These are phyloP conservation scores for Bombus soroeensis DNA, from an alignment of 1,140 invertebrate species.

Conservation along the genomic window DNA sequence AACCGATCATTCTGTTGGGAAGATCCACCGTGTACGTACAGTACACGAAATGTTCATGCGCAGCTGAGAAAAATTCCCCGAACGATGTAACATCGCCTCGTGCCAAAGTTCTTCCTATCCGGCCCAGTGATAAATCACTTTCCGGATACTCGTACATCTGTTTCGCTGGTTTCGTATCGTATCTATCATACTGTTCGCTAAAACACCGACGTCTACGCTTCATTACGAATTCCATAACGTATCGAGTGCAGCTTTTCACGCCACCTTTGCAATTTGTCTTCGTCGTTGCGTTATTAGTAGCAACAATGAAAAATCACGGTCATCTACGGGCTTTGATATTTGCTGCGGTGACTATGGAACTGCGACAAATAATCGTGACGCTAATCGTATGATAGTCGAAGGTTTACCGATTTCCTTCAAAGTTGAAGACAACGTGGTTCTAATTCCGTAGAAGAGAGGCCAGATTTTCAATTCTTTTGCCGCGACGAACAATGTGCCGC, in stretches of 20 bases:
- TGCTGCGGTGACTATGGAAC: too few relatives aligned
- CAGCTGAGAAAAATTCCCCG: slow-evolving; percentile 46
- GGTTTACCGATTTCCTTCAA: too few relatives aligned
- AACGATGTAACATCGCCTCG: not conserved
- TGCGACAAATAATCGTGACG: too few relatives aligned
- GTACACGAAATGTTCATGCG: not conserved
- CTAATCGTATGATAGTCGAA: too few relatives aligned
- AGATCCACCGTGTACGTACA: not conserved
- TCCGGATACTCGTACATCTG: slow-evolving; percentile 58
- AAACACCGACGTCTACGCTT: slow-evolving; percentile 29
- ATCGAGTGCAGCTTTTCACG: not conserved
- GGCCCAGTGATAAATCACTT: slow-evolving; percentile 58
- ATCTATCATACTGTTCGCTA: slow-evolving; percentile 39
- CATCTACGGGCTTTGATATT: not conserved
- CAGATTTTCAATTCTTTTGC: too few relatives aligned
- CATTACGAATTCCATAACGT: slow-evolving; percentile 41
- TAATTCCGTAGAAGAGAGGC: too few relatives aligned
- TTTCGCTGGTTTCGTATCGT: slow-evolving; percentile 55
- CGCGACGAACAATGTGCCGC: too few relatives aligned
- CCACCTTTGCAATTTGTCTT: slow-evolving; percentile 20
- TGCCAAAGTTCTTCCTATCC: slow-evolving; percentile 20
- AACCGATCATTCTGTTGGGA: not conserved
- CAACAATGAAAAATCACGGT: not conserved
- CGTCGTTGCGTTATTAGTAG: not conserved
- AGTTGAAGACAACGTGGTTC: too few relatives aligned